Percentiles rank a stretch among this genome's conserved stretches.
Conservation (phyloP, 2,113 vertebrate species). For the Paracanthobrama guichenoti region DNA sequence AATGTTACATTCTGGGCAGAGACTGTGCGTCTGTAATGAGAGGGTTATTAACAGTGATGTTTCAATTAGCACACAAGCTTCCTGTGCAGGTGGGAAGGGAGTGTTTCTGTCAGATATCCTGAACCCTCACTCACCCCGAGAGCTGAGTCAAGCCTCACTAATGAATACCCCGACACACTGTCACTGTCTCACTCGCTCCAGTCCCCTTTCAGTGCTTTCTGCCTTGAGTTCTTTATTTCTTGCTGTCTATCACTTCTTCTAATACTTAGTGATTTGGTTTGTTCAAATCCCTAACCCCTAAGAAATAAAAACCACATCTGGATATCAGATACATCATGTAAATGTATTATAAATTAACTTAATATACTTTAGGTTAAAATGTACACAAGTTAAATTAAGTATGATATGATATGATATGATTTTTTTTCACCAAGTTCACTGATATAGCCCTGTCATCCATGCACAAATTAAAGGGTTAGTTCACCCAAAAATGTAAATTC, state of each 20-base stretch:
- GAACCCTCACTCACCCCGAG: slow-evolving; percentile 15
- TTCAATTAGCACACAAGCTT: slow-evolving; percentile 48
- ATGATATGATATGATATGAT: background rate
- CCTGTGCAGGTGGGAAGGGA: slow-evolving; percentile 47
- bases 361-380: too few relatives aligned
- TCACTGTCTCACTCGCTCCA: background rate
- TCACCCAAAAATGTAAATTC: too few relatives aligned
- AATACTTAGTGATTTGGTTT: background rate
- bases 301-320: background rate
- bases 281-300: background rate
- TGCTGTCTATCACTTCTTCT: background rate
- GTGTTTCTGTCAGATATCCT: slow-evolving; percentile 17
- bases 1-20: slow-evolving; percentile 15
- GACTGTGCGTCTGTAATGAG: slow-evolving; percentile 17
- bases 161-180: slow-evolving; percentile 2
- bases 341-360: background rate
- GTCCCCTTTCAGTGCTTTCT: background rate
- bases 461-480: too few relatives aligned
- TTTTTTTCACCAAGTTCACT: too few relatives aligned
- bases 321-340: background rate
- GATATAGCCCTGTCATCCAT: too few relatives aligned
- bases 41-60: slow-evolving; percentile 46
- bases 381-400: background rate
- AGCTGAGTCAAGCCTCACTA: slow-evolving; percentile 34
- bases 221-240: background rate